phyloP scores from a whole-genome alignment of 2,797 vertebrate species.

The Pyrocephalus nanus region DNA sequence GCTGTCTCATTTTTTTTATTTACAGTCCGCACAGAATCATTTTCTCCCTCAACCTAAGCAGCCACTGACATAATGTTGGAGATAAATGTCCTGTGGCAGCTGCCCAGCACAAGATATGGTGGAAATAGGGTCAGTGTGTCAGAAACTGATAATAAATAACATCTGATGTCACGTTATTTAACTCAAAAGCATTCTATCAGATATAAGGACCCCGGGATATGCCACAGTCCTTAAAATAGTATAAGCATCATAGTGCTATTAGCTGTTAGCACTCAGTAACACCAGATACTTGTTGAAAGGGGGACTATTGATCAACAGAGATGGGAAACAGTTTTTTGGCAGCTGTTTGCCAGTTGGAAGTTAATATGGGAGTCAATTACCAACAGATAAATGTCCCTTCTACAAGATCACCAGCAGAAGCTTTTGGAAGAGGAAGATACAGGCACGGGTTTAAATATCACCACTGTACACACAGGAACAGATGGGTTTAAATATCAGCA shows the following conservation, averaged over 20 bases:
- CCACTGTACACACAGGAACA: not conserved
- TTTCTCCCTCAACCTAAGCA: not conserved
- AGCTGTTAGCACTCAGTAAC: not conserved
- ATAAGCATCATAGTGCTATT: not conserved
- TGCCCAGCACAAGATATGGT: not conserved
- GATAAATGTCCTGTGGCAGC: not conserved
- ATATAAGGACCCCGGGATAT: not conserved
- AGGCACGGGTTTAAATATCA: not conserved
- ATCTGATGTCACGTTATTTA: not conserved
- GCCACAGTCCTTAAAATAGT: not conserved
- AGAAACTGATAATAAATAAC: constrained; percentile 10
- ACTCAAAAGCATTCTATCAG: not conserved
- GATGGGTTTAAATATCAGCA: not conserved
- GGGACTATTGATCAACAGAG: not conserved
- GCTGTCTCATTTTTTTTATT: not conserved
- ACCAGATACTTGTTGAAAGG: constrained; percentile 3
- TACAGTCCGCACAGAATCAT: not conserved
- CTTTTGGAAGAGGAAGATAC: not conserved
- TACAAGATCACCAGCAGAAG: not conserved
- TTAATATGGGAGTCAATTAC: not conserved
- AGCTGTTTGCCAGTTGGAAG: constrained; percentile 27
- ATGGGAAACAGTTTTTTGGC: constrained; percentile 12
- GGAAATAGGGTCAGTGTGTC: not conserved
- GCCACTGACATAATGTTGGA: not conserved
- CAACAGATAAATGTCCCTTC: not conserved